Conservation (phyloP, 2,888 invertebrate species). For the Hesperia comma region DNA sequence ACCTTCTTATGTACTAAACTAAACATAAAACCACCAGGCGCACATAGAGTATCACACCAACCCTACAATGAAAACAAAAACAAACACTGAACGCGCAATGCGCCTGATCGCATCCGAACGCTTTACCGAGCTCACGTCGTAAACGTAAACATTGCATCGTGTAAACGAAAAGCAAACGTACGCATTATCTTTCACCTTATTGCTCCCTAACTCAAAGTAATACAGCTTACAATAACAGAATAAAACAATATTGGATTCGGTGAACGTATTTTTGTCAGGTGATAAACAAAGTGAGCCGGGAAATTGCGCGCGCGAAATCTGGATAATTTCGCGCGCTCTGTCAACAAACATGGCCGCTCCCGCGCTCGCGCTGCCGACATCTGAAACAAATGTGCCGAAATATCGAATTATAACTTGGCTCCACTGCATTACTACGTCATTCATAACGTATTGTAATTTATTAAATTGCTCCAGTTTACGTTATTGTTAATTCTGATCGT, state of each 20-base stretch:
- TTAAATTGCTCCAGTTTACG: slow-evolving; percentile 38
- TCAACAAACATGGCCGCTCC: slow-evolving; percentile 67
- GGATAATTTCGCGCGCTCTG: slow-evolving; percentile 75
- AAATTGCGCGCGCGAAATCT: slow-evolving; percentile 69
- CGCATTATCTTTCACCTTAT: slow-evolving; percentile 46
- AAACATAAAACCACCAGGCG: slow-evolving; percentile 11
- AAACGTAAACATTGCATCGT: slow-evolving; percentile 54
- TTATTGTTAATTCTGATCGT: slow-evolving; percentile 20
- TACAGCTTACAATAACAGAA: slow-evolving; percentile 56
- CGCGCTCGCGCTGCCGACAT: slow-evolving; percentile 43
- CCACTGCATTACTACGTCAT: slow-evolving; percentile 45
- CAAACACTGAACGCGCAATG: slow-evolving; percentile 51
- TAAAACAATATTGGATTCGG: slow-evolving; percentile 50
- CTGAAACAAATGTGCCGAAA: slow-evolving; percentile 62
- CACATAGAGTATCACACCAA: slow-evolving; percentile 37
- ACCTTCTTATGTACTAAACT: not conserved
- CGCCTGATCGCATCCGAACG: slow-evolving; percentile 51
- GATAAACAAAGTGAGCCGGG: slow-evolving; percentile 61
- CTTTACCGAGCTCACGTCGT: slow-evolving; percentile 43
- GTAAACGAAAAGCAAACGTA: slow-evolving; percentile 44
- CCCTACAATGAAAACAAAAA: slow-evolving; percentile 58
- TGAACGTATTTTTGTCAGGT: slow-evolving; percentile 56
- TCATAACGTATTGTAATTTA: slow-evolving; percentile 44
- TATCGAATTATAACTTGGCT: slow-evolving; percentile 54
- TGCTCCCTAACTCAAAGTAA: slow-evolving; percentile 50